Evolutionary conservation across 2,113 vertebrate genomes (phyloP).

Genomic region (Helogale parvula): DNA sequence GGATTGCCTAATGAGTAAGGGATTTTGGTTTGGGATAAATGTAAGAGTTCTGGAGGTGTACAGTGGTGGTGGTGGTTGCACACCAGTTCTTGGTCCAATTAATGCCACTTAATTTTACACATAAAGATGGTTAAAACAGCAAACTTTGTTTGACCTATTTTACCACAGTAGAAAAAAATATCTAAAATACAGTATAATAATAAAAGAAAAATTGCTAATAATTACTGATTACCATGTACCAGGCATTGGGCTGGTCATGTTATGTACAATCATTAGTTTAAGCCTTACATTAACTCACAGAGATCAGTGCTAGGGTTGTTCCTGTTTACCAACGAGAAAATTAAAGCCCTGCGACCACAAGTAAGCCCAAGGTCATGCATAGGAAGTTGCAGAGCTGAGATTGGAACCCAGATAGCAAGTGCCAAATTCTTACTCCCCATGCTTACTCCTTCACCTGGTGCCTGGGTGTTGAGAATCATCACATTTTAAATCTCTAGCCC

Average conservation of each 20-base stretch:
- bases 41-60: not conserved
- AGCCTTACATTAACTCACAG: not conserved
- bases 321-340: not conserved
- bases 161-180: not conserved
- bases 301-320: not conserved
- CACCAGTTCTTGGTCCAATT: not conserved
- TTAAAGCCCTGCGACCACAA: not conserved
- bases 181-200: not conserved
- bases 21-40: not conserved
- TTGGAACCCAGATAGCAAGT: not conserved
- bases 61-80: not conserved
- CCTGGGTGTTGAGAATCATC: not conserved
- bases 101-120: not conserved
- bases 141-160: not conserved
- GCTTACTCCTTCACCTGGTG: not conserved
- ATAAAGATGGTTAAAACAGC: not conserved
- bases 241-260: not conserved
- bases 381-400: not conserved
- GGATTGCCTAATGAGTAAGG: not conserved
- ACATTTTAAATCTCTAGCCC: not conserved
- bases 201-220: not conserved
- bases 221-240: not conserved
- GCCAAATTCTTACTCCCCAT: not conserved
- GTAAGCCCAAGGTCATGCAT: not conserved
- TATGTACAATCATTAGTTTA: not conserved